Base-by-base conservation (phyloP, 2,888 invertebrate species). In the Drosophila recens region DNA sequence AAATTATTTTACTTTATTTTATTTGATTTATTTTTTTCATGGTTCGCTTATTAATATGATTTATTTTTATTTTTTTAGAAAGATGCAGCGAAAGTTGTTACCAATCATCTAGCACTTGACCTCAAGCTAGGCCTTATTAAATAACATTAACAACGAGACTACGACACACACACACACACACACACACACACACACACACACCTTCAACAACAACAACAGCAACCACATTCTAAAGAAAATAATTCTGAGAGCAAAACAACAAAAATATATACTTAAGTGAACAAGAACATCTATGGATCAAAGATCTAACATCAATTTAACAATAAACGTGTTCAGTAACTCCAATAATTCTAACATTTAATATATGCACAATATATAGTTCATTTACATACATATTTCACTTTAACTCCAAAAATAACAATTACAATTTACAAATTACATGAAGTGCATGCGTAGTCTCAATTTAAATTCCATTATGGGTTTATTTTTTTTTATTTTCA, bases 241-340 rank as follows among this genome's bases (percentile, higher is more conserved):
- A 23, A 13, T 13, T 27, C 23, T n/a, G 33, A 46, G 52, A 67
- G 27, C 13, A 30, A 54, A 43, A 17, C 49, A 57, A 4, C n/a
- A 20, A 15, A n/a, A 57, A 34, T 15, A 17, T 11, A 15, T 38
- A 49, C 2, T 6, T 33, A 49, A 30, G 27, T n/a, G 33, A 9
- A 10, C 27, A 45, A 9, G 17, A 43, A 23, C 17, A 38, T n/a
- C 15, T 34, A 42, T 20, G 17, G 11, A 48, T 13, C 48, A 36
- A 63, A 27, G 42, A 56, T 57, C 23, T 45, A 56, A 52, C 15
- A 72, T 71, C 67, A 58, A 62, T 71, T 61, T 63, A 76, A 73
- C 84, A 86, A 83, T 77, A 83, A 80, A 65, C 66, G 71, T 83
- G 84, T 83, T 80, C 71, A 77, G 40, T 64, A 69, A 71, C 43